Base-by-base conservation (phyloP, 2,113 vertebrate species). In the Dicaeum eximium region DNA sequence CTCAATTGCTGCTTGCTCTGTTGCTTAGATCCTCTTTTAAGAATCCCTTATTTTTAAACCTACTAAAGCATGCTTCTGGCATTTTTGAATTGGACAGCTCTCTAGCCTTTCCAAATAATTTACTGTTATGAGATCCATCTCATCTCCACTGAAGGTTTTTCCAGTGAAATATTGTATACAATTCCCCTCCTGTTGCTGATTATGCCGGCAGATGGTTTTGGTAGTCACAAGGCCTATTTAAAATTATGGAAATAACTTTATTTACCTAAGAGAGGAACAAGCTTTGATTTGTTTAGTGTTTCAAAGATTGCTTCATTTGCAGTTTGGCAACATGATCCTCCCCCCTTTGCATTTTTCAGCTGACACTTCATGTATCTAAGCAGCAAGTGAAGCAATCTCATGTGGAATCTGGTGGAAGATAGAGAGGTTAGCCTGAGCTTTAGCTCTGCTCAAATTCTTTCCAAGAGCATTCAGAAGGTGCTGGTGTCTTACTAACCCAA, bases 221-320 rank as follows among this genome's bases (percentile, higher is more conserved):
- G 48, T 90, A 70, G 82, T 82, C 71, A 69, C 16, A 12, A 85
- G 24, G 24, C 48, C 69, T 85, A 33, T 66, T 87, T 81, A 66
- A 80, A 93, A 62, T 57, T 2, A 45, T 51, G 33, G 23, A 79
- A 85, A 79, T 79, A 28, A 54, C 90, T 87, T 70, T 48, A 79
- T 87, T 93, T 85, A 92, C 58, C 48, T 75, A 53, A 38, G 66
- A 90, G 16, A 72, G 44, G 74, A 87, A 67, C 28, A 70, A 89
- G 48, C n/a, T 84, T 57, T 93, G 51, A 72, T 74, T 92, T 92
- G 27, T 84, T 87, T 78, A 54, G 61, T 90, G 51, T 84, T 96
- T 92, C 70, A 79, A 78, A 74, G 40, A 79, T 53, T 40, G 62
- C 42, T 94, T 86, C 45, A 78, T 93, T 80, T 85, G 81, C 38